These are phyloP conservation scores for Lamprologus speciosus DNA, from an alignment of 2,113 vertebrate genomes.

Conservation along the genomic window DNA sequence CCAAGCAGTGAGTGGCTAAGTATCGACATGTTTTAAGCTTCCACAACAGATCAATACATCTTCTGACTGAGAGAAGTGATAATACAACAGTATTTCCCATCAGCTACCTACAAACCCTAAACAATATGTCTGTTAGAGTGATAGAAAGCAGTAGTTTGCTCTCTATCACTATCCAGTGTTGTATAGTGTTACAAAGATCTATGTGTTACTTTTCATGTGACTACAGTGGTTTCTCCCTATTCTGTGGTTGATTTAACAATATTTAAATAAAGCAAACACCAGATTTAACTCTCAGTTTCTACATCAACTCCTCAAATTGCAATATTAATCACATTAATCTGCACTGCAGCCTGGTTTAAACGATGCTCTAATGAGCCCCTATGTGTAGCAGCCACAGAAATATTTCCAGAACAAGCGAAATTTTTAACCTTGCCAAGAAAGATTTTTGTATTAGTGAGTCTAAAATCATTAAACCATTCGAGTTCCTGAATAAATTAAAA, in stretches of 20 bases:
- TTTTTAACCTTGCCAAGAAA: neutral
- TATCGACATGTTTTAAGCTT: neutral
- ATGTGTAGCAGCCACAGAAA: neutral
- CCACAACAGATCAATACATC: neutral
- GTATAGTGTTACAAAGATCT: neutral
- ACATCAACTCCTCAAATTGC: neutral
- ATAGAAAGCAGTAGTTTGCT: neutral
- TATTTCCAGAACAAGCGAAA: neutral
- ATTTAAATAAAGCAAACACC: neutral
- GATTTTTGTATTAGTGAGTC: neutral
- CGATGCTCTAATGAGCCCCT: neutral
- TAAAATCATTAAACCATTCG: neutral
- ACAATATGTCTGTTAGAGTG: neutral
- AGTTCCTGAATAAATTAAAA: neutral
- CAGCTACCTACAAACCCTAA: neutral
- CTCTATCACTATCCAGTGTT: rapidly evolving
- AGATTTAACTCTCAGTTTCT: rapidly evolving
- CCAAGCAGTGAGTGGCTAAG: slow-evolving; percentile 69
- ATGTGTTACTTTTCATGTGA: neutral
- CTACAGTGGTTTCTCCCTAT: neutral
- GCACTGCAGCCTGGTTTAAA: neutral
- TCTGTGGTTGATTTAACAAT: neutral
- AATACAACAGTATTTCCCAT: neutral
- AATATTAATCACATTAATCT: neutral
- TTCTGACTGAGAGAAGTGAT: neutral